These are phyloP conservation scores for Heliconius eleuchia DNA, from an alignment of 1,140 invertebrate species.

Conservation along the genomic window DNA sequence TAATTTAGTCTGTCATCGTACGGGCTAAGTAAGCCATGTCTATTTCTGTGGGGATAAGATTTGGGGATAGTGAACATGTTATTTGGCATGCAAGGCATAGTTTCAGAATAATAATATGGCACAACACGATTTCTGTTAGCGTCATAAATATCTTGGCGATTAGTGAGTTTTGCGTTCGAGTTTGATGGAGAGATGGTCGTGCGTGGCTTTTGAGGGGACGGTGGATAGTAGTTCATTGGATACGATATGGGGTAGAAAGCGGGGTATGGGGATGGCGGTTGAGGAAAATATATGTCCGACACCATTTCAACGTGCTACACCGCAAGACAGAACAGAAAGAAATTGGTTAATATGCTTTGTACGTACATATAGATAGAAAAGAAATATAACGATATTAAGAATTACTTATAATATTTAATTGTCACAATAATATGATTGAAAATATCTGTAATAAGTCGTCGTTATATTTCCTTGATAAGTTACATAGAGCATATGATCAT, in stretches of 20 bases:
- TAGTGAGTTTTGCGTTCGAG: conserved; percentile 54
- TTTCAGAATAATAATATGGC: conserved; percentile 77
- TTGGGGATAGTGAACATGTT: conserved; percentile 67
- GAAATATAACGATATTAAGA: conserved; percentile 19
- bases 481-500: conserved; percentile 50
- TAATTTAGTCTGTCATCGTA: conserved; percentile 63
- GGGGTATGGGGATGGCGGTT: conserved; percentile 68
- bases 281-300: conserved; percentile 86
- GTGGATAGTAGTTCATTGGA: conserved; percentile 67
- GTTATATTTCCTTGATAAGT: conserved; percentile 21
- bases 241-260: conserved; percentile 75
- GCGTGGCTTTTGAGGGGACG: conserved; percentile 56
- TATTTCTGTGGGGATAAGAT: conserved; percentile 53
- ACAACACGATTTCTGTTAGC: conserved; percentile 77
- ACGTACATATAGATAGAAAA: conserved; percentile 30
- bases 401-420: too few relatives aligned
- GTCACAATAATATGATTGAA: not conserved
- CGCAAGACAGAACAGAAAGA: conserved; percentile 78
- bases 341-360: conserved; percentile 66
- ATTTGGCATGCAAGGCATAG: conserved; percentile 70
- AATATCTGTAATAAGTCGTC: not conserved
- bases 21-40: conserved; percentile 59
- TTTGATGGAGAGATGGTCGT: conserved; percentile 58
- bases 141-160: conserved; percentile 66
- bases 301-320: conserved; percentile 87